A percentile compares a stretch with the other conserved stretches of the same genome.
phyloP scores from a whole-genome alignment of 92 coral and sea anemone species.

The Phenganax marumi region DNA sequence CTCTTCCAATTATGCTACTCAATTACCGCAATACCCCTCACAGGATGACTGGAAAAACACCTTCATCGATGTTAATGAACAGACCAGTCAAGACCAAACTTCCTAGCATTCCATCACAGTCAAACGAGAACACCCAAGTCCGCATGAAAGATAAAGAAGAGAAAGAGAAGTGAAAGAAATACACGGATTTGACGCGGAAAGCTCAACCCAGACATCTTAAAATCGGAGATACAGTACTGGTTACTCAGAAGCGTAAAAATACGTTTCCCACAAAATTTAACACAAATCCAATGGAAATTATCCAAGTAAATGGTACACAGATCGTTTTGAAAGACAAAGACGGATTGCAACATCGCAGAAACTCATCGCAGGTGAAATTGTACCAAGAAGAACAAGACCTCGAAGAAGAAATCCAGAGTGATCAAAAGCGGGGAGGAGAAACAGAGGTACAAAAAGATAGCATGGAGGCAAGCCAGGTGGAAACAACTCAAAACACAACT shows the following conservation, averaged over 20 bases:
- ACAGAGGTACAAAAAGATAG: not conserved
- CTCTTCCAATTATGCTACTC: constrained; percentile 31
- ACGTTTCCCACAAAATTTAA: too few relatives aligned
- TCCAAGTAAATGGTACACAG: not conserved
- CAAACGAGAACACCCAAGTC: constrained; percentile 4
- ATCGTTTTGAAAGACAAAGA: not conserved
- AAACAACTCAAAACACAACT: not conserved
- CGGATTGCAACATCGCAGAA: not conserved
- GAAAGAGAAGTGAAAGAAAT: constrained; percentile 18
- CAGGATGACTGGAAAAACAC: constrained; percentile 39
- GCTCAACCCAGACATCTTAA: too few relatives aligned
- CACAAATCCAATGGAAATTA: too few relatives aligned
- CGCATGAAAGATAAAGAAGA: constrained; percentile 12
- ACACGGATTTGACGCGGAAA: too few relatives aligned
- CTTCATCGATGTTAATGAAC: constrained; percentile 15
- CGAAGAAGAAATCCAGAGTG: not conserved
- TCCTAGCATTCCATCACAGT: constrained; percentile 10
- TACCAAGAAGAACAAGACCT: not conserved
- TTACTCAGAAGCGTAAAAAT: too few relatives aligned
- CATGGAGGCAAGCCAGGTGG: not conserved
- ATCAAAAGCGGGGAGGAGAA: not conserved
- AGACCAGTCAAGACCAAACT: constrained; percentile 35
- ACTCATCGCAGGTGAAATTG: not conserved
- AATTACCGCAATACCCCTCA: constrained; percentile 37
- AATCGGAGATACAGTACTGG: too few relatives aligned